Conservation (phyloP, 2,888 invertebrate genomes). For the Ommatoiulus sabulosus region DNA sequence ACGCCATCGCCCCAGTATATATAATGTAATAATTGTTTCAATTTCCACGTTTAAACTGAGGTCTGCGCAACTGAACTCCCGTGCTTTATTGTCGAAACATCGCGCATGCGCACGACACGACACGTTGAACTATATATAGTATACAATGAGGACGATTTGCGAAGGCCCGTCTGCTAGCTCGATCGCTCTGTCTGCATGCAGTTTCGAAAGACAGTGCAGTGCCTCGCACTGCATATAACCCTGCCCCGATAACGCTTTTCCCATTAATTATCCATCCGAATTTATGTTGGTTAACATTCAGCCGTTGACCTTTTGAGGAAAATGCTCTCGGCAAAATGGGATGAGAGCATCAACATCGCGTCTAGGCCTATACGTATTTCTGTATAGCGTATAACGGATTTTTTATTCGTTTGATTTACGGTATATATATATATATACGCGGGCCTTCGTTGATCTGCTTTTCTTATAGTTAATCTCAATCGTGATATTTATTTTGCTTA, state of each 20-base stretch:
- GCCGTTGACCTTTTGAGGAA: slow-evolving; percentile 44
- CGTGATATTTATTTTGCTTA: slow-evolving; percentile 42
- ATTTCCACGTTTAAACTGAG: no score
- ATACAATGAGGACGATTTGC: slow-evolving; percentile 11
- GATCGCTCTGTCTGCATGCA: no score
- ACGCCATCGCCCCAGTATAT: no score
- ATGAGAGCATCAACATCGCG: not conserved
- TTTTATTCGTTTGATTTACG: not conserved
- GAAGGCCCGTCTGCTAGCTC: not conserved
- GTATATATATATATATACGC: no score
- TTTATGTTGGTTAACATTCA: not conserved
- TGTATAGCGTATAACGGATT: not conserved
- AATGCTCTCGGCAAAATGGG: not conserved
- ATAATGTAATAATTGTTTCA: no score
- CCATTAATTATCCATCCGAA: slow-evolving; percentile 28
- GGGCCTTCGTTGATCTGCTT: slow-evolving; percentile 15
- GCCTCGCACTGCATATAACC: not conserved
- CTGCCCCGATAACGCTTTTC: slow-evolving; percentile 3
- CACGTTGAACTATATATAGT: not conserved
- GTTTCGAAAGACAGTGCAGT: not conserved
- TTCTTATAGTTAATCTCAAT: slow-evolving; percentile 13
- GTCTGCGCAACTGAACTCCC: no score
- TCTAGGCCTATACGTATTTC: not conserved
- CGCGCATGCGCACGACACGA: no score
- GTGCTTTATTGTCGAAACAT: no score